Evolutionary conservation across 2,113 vertebrate species (phyloP).

Genomic region (Tringa solitaria): DNA sequence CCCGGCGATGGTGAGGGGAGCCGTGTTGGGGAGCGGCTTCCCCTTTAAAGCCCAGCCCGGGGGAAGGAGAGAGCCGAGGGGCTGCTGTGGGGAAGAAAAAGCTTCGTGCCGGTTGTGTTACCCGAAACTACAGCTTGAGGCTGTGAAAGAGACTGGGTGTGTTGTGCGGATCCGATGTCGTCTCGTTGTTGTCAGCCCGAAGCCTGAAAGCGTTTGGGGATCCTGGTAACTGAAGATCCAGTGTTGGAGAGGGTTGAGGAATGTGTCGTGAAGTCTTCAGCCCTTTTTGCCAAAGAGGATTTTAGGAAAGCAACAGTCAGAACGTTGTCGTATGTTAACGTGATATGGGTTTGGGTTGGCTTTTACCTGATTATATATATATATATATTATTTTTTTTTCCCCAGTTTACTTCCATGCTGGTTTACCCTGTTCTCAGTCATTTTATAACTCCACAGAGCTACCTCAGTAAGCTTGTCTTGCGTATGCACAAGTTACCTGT

Average conservation of each 20-base stretch:
- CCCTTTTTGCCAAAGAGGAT: background rate
- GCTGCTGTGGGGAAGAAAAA: too few species aligned
- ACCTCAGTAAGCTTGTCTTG: background rate
- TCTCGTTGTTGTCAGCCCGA: background rate
- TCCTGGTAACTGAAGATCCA: too few species aligned
- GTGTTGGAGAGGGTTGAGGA: too few species aligned
- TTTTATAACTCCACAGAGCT: background rate
- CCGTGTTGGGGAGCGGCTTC: background rate
- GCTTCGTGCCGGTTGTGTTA: background rate
- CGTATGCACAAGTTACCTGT: rapidly evolving
- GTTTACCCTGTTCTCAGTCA: background rate
- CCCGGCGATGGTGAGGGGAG: background rate
- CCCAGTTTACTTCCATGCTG: rapidly evolving
- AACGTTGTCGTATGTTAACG: background rate
- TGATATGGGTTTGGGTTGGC: background rate
- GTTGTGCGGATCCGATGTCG: rapidly evolving
- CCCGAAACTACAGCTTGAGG: background rate
- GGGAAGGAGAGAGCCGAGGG: background rate
- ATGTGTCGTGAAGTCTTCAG: background rate
- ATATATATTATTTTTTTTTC: background rate
- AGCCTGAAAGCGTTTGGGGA: background rate
- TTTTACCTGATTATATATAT: background rate
- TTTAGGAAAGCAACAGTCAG: background rate
- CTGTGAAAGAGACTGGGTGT: background rate
- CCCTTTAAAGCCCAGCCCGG: too few species aligned